Evolutionary conservation across 2,797 vertebrate genomes (phyloP), one percentile per base, ranked within the genome.

Genomic region (Varecia variegata): DNA sequence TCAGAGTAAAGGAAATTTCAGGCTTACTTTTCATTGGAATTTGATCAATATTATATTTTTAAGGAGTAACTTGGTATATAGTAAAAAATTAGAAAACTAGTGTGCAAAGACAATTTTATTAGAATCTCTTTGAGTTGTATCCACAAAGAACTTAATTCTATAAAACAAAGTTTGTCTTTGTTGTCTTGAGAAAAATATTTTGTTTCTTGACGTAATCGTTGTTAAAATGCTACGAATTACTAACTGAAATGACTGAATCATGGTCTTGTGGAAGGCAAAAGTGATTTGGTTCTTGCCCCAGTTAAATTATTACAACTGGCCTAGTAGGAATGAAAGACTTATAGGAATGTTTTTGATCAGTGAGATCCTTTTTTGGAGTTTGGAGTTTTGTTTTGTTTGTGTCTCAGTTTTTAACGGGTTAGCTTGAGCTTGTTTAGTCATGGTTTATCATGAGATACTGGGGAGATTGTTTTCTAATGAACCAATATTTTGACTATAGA

Each of bases 1-100:
- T 92, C n/a, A 38, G 86, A 79, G 54, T 83, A 73, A 95, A 94
- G 83, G 60, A 83, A 87, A 92, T 95, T 85, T 58, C 15, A 87
- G 56, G 14, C 77, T 88, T 84, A 65, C 81, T 88, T 90, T 92
- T 85, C 40, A 67, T 23, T 97, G 74, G 58, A 27, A 93, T 70
- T 93, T 93, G 27, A 73, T 60, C 7, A 45, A 2, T 96, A 60
- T 67, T 62, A 2, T 93, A 50, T 86, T 79, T 91, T 86, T 45
- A 90, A 96, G 50, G 25, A 93, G 12, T 92, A 88, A 94, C 7
- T 80, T 89, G 40, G 40, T 76, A 27, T 88, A 25, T 92, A 79
- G 65, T 94, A 81, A 74, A 43, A 87, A 85, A 50, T 60, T 86
- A 70, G 52, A 58, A 94, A 90, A 89, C 20, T 90, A 71, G 23